Conservation (phyloP, 2,797 vertebrate species). For the Takifugu rubripes region DNA sequence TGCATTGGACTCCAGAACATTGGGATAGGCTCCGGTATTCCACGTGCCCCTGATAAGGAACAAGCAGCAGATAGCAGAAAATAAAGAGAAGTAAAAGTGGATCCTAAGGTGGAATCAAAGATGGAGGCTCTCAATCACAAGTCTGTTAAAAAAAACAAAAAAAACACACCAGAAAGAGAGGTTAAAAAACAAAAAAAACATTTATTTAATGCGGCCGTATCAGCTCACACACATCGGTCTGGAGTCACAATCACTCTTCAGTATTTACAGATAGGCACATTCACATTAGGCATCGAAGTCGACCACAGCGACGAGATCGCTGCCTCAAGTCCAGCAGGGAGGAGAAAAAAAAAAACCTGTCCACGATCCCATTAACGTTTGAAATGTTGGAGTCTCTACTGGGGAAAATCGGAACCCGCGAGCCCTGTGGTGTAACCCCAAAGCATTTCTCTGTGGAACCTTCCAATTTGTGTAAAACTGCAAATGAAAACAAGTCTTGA, state of each 20-base stretch:
- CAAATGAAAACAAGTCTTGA: neutral
- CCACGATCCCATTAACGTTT: slow-evolving; percentile 18
- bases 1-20: too few species aligned
- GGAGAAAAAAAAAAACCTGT: neutral
- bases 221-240: slow-evolving; percentile 64
- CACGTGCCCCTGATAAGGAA: too few species aligned
- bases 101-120: neutral
- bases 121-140: neutral
- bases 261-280: slow-evolving; percentile 74
- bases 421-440: neutral
- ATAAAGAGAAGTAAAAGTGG: too few species aligned
- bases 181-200: slow-evolving; percentile 67
- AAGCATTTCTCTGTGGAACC: slow-evolving; percentile 12
- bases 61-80: too few species aligned
- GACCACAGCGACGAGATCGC: slow-evolving; percentile 46
- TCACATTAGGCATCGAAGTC: slow-evolving; percentile 63
- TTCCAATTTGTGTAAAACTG: slow-evolving; percentile 8
- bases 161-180: slow-evolving; percentile 5
- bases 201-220: slow-evolving; percentile 70
- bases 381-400: slow-evolving; percentile 21
- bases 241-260: slow-evolving; percentile 63
- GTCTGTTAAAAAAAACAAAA: neutral
- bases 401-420: slow-evolving; percentile 3
- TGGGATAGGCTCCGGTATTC: too few species aligned
- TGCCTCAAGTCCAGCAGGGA: slow-evolving; percentile 45